Conservation (phyloP, 2,888 invertebrate genomes). For the Seladonia tumulorum region DNA sequence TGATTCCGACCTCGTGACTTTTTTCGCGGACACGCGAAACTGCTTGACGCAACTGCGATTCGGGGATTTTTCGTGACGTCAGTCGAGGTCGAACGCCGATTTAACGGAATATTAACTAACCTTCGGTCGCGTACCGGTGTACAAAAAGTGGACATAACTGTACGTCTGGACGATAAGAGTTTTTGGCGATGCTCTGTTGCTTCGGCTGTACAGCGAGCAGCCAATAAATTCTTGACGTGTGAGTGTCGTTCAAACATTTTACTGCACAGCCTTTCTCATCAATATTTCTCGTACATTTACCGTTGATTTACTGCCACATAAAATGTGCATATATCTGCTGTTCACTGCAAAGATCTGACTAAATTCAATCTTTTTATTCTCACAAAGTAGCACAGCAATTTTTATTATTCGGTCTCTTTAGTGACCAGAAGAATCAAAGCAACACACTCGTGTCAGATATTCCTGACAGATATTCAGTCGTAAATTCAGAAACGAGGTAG, state of each 20-base stretch:
- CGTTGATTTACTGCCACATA: neutral
- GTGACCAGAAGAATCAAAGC: too few relatives aligned
- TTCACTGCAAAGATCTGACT: neutral
- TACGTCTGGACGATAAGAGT: neutral
- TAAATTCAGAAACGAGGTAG: too few relatives aligned
- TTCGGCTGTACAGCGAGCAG: too few relatives aligned
- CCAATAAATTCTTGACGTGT: neutral
- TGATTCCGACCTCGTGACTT: conserved; percentile 34
- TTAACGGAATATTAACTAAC: conserved; percentile 4
- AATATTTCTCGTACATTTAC: neutral
- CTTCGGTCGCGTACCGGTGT: neutral
- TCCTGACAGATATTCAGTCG: too few relatives aligned
- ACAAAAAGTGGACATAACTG: neutral
- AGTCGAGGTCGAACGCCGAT: conserved; percentile 24
- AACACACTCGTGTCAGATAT: too few relatives aligned
- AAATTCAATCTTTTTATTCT: neutral
- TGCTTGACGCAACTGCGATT: conserved; percentile 35
- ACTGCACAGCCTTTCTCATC: neutral
- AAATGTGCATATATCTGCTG: neutral
- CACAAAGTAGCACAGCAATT: neutral
- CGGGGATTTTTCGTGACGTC: conserved; percentile 49
- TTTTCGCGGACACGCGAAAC: conserved; percentile 16
- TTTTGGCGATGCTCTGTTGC: neutral
- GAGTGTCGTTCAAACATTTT: too few relatives aligned
- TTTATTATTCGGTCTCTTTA: neutral